phyloP scores from a whole-genome alignment of 1,140 invertebrate species.

The Coptotermes formosanus region DNA sequence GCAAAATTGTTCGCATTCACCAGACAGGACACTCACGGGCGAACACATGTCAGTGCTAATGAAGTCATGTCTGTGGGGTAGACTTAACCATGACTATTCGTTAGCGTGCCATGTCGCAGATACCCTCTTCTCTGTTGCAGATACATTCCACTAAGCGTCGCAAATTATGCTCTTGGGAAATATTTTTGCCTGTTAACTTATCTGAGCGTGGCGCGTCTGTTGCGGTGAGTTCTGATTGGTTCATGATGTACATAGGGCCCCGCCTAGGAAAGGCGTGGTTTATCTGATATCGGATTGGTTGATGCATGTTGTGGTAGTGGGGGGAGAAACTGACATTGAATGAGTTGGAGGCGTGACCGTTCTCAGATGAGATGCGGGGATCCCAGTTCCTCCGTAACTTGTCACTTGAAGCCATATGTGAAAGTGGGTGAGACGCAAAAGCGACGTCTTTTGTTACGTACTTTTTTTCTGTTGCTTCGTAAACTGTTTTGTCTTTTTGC shows the following conservation, averaged over 20 bases:
- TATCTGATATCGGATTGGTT: background rate
- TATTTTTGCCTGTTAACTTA: background rate
- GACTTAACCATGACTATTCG: too few species aligned
- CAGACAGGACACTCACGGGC: too few species aligned
- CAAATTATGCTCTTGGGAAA: background rate
- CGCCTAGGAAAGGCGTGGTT: background rate
- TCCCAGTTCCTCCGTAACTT: background rate
- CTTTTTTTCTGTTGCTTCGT: constrained; percentile 6
- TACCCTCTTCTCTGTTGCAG: background rate
- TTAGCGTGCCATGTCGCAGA: too few species aligned
- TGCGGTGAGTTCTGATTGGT: background rate
- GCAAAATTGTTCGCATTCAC: too few species aligned
- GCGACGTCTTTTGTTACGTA: background rate
- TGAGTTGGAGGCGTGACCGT: background rate
- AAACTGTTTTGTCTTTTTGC: background rate
- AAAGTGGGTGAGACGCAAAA: background rate
- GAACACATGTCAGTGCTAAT: too few species aligned
- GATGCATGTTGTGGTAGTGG: background rate
- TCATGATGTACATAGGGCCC: background rate
- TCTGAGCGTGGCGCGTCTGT: background rate
- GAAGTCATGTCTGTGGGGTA: too few species aligned
- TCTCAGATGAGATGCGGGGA: background rate
- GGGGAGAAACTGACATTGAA: background rate
- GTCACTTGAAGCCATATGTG: constrained; percentile 17
- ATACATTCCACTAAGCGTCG: background rate